A percentile compares a stretch with the other conserved stretches of the same genome.
phyloP scores from a whole-genome alignment of 2,888 invertebrate species.

The Chymomyza fuscimana region DNA sequence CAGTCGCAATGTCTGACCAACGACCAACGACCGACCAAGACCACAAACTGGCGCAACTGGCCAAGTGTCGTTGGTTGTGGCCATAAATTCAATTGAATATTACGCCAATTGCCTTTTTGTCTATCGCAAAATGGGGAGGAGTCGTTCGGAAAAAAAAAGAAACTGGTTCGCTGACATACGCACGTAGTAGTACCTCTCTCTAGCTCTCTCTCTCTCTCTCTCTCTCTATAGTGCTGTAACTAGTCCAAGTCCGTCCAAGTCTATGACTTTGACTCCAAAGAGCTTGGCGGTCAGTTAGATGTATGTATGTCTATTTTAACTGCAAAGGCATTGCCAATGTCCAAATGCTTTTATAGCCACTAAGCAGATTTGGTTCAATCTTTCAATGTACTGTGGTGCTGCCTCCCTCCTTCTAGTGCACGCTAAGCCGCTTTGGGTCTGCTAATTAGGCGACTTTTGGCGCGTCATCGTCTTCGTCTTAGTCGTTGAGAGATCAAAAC shows the following conservation, averaged over 20 bases:
- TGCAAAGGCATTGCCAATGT: neutral
- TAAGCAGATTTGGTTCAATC: slow-evolving; percentile 69
- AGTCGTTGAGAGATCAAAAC: slow-evolving; percentile 23
- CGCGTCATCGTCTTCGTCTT: slow-evolving; percentile 46
- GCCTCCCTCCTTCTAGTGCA: slow-evolving; percentile 10
- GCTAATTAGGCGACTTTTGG: slow-evolving; percentile 70
- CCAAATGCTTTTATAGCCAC: slow-evolving; percentile 31
- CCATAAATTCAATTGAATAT: slow-evolving; percentile 77
- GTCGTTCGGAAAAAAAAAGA: slow-evolving; percentile 30
- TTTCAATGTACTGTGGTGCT: slow-evolving; percentile 21
- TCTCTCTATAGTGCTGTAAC: neutral
- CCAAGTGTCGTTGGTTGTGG: slow-evolving; percentile 73
- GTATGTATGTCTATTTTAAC: slow-evolving; percentile 24
- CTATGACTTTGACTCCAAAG: neutral
- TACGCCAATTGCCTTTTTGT: slow-evolving; percentile 75
- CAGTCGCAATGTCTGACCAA: neutral
- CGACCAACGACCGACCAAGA: slow-evolving; percentile 6
- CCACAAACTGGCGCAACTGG: slow-evolving; percentile 43
- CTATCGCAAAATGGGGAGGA: slow-evolving; percentile 70
- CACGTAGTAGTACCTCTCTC: neutral
- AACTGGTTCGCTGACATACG: slow-evolving; percentile 44
- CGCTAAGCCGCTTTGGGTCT: slow-evolving; percentile 65
- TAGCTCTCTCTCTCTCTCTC: neutral
- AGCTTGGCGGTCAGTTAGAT: neutral
- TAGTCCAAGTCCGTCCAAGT: slow-evolving; percentile 26